These are phyloP conservation scores for Pollenia amentaria DNA, from an alignment of 2,888 invertebrate species.

Conservation along the genomic window DNA sequence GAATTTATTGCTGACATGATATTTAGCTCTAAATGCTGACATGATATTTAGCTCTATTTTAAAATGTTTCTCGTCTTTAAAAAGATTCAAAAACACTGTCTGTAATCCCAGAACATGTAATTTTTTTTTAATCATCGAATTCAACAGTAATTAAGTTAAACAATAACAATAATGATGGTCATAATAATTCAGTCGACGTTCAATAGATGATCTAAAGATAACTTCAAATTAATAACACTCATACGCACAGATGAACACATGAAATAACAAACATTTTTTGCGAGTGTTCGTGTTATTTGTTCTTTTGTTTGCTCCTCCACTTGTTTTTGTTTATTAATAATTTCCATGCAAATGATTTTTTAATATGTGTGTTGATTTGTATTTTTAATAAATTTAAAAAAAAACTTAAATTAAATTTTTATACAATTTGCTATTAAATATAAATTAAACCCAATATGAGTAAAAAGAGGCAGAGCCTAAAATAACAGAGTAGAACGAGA, in stretches of 20 bases:
- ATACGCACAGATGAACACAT: slow-evolving; percentile 52
- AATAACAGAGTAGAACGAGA: not conserved
- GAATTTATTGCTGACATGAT: too few species aligned
- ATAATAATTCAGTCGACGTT: slow-evolving; percentile 35
- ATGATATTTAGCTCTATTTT: not conserved
- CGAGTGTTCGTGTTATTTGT: not conserved
- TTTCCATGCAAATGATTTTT: slow-evolving; percentile 56
- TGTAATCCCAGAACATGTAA: not conserved
- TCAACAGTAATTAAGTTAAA: slow-evolving; percentile 64
- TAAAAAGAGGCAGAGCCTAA: not conserved
- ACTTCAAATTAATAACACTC: slow-evolving; percentile 68
- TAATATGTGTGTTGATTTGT: slow-evolving; percentile 24
- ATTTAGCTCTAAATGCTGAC: too few species aligned
- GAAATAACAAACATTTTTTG: slow-evolving; percentile 5
- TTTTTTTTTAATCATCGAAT: slow-evolving; percentile 47
- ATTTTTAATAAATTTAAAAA: not conserved
- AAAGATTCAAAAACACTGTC: not conserved
- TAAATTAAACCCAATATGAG: slow-evolving; percentile 11
- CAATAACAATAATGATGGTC: slow-evolving; percentile 52
- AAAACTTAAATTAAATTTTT: slow-evolving; percentile 42
- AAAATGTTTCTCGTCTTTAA: not conserved
- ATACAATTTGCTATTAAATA: slow-evolving; percentile 38
- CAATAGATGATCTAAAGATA: slow-evolving; percentile 64
- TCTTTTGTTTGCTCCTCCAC: not conserved
- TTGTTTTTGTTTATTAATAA: slow-evolving; percentile 47